Base-by-base conservation (phyloP, 2,888 invertebrate species). In the Ypsolopha scabrella region DNA sequence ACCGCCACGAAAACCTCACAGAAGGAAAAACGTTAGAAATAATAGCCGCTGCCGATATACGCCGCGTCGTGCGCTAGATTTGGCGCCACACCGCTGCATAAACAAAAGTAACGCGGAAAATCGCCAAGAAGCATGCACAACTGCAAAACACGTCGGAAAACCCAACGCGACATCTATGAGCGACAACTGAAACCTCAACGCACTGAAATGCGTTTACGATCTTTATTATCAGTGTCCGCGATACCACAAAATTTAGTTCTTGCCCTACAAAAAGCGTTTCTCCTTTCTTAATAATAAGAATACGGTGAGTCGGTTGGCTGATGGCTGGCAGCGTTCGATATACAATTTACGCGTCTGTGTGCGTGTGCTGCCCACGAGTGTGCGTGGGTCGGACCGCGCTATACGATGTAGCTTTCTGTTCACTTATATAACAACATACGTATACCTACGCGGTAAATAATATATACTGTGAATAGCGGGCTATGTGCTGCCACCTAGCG, bases 241-340 rank as follows among this genome's bases (percentile, higher is more conserved):
- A 81, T 81, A 80, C 81, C 73, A 81, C 85, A 82, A n/a, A n/a
- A 85, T 85, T 85, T 86, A 86, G 85, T 83, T 85, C 79, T 81
- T 85, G 86, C 81, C 86, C 86, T 83, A 86, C 86, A 86, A 86
- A 86, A 86, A 86, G 80, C 86, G 85, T 86, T 86, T 86, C 85
- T 86, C 82, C 83, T 86, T 83, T 86, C 85, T 78, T 85, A 80
- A 85, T 86, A 87, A 88, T 88, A 85, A 88, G 88, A 89, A 89
- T 89, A 89, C 88, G 87, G 75, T 78, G 83, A 82, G 83, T 83
- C 81, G 80, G 74, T 73, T 76, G 75, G 78, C 72, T 80, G 75
- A 81, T 76, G 75, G 78, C 72, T 80, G 75, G 81, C 72, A 80
- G 77, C 47, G 47, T 9, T 36, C 13, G 47, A 80, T 65, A 76